Percentiles rank a stretch among this genome's conserved stretches.
These are phyloP conservation scores for Crocallis elinguaria DNA, from an alignment of 2,888 invertebrate genomes.

Conservation along the genomic window DNA sequence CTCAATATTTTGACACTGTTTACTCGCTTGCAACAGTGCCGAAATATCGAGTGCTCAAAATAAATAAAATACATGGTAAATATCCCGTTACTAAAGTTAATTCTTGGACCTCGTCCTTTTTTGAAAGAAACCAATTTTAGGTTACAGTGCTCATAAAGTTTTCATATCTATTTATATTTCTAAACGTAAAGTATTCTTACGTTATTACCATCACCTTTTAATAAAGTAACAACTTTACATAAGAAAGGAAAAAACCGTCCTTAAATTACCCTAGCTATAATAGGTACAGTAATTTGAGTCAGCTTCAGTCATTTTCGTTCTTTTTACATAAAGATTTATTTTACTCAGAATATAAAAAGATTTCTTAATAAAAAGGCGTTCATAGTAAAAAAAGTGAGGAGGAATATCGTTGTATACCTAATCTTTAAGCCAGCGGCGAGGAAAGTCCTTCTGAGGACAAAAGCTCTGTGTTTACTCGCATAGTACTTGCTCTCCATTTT, in stretches of 20 bases:
- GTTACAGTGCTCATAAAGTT: no score
- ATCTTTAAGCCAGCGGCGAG: slow-evolving; percentile 38
- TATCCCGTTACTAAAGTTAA: no score
- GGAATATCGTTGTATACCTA: slow-evolving; percentile 51
- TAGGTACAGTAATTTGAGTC: slow-evolving; percentile 18
- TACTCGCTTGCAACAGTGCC: no score
- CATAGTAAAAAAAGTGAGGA: slow-evolving; percentile 62
- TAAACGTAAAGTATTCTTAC: no score
- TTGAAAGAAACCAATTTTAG: no score
- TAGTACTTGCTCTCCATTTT: slow-evolving; percentile 46
- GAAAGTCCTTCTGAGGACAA: slow-evolving; percentile 42
- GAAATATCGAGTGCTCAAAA: no score
- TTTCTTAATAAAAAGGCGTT: slow-evolving; percentile 33
- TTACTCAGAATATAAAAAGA: slow-evolving; percentile 28
- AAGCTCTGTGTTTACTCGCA: slow-evolving; percentile 39
- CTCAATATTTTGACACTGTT: no score
- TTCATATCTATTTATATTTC: no score
- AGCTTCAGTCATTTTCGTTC: slow-evolving; percentile 20
- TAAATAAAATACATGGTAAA: no score
- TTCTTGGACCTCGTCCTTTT: no score
- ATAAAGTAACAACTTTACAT: neutral
- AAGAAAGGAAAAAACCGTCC: slow-evolving; percentile 5
- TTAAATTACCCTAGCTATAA: slow-evolving; percentile 10
- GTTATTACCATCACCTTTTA: neutral
- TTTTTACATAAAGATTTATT: slow-evolving; percentile 28